These are phyloP conservation scores for Plebejus anna DNA, from an alignment of 2,888 invertebrate genomes.

Conservation along the genomic window DNA sequence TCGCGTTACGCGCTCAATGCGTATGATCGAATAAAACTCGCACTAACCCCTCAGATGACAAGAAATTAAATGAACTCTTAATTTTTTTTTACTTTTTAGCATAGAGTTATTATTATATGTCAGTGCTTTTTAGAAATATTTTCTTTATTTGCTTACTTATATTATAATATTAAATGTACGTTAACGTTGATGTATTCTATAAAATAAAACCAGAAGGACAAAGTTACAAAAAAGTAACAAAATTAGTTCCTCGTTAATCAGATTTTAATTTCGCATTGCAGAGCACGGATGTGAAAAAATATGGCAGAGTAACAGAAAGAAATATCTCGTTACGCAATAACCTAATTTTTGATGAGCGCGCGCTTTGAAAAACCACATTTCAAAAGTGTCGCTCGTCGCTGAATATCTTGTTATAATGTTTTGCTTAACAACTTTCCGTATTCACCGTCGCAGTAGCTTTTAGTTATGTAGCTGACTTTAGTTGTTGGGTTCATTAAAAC, in stretches of 20 bases:
- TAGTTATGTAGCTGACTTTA: slow-evolving; percentile 33
- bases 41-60: background rate
- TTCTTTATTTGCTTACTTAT: too few species aligned
- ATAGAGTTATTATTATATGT: too few species aligned
- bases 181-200: too few species aligned
- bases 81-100: too few species aligned
- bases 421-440: slow-evolving; percentile 13
- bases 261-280: background rate
- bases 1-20: too few species aligned
- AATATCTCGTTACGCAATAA: slow-evolving; percentile 3
- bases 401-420: slow-evolving; percentile 11
- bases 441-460: slow-evolving; percentile 13
- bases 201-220: background rate
- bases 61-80: background rate
- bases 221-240: background rate
- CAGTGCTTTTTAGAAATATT: too few species aligned
- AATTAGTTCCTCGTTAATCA: background rate
- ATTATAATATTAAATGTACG: too few species aligned
- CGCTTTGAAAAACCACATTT: background rate
- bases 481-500: slow-evolving; percentile 37
- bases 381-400: slow-evolving; percentile 14
- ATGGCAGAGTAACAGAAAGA: background rate
- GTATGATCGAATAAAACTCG: too few species aligned
- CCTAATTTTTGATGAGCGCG: background rate
- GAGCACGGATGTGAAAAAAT: background rate